Evolutionary conservation across 2,888 invertebrate genomes (phyloP).

Genomic region (Crepidodera aurea): DNA sequence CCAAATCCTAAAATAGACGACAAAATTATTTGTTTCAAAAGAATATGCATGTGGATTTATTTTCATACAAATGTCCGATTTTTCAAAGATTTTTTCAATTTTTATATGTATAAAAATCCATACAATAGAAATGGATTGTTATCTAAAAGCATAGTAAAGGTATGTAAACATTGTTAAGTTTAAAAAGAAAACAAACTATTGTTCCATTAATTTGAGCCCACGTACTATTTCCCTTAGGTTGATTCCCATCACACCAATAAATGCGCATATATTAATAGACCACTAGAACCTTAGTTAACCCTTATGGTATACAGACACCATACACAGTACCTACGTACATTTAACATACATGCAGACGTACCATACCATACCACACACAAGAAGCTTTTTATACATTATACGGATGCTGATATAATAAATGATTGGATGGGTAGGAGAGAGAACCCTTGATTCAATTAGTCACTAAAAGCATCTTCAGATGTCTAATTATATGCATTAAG

Average conservation of each 20-base stretch:
- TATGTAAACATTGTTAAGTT: too few relatives aligned
- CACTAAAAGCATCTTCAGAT: constrained; percentile 15
- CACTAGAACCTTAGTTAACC: constrained; percentile 34
- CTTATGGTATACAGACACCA: too few relatives aligned
- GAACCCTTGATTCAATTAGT: constrained; percentile 16
- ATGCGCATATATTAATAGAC: constrained; percentile 28
- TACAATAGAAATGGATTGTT: too few relatives aligned
- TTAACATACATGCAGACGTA: not conserved
- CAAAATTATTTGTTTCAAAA: too few relatives aligned
- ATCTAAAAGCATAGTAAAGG: too few relatives aligned
- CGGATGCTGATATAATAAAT: not conserved
- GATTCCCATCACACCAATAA: constrained; percentile 17
- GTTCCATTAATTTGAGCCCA: constrained; percentile 3
- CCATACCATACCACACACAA: constrained; percentile 19
- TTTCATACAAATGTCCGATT: too few relatives aligned
- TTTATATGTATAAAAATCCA: too few relatives aligned
- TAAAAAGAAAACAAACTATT: too few relatives aligned
- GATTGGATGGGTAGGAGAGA: constrained; percentile 1
- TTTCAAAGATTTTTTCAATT: too few relatives aligned
- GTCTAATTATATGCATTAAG: not conserved
- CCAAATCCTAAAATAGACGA: too few relatives aligned
- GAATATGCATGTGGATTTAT: too few relatives aligned
- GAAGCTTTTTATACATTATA: constrained; percentile 12
- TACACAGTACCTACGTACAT: constrained; percentile 4
- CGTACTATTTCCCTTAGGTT: constrained; percentile 16